These are phyloP conservation scores for Ephestia elutella DNA, from an alignment of 1,140 invertebrate species.

Conservation along the genomic window DNA sequence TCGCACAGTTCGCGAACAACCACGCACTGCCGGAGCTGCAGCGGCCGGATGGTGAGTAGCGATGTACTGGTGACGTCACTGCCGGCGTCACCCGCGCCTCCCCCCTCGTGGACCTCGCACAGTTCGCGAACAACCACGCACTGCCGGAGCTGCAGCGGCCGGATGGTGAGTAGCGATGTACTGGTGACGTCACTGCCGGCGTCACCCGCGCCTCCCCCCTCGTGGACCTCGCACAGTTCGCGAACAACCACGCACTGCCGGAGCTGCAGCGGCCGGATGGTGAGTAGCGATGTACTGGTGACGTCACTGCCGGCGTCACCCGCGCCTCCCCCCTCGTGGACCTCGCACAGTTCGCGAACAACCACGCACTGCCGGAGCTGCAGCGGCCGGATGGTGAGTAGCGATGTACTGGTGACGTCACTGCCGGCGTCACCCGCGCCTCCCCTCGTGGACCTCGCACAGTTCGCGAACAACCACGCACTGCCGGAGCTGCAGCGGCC, in stretches of 20 bases:
- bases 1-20: conserved; percentile 89
- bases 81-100: conserved; percentile 94
- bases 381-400: conserved; percentile 81
- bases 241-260: conserved; percentile 86
- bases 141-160: conserved; percentile 86
- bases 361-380: conserved; percentile 91
- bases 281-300: conserved; percentile 45
- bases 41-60: conserved; percentile 79
- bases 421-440: conserved; percentile 92
- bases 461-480: conserved; percentile 91
- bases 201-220: conserved; percentile 94
- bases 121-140: conserved; percentile 91
- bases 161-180: conserved; percentile 76
- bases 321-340: conserved; percentile 92
- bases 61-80: conserved; percentile 35
- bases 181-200: conserved; percentile 79
- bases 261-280: conserved; percentile 87
- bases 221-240: conserved; percentile 93
- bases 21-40: conserved; percentile 92
- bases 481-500: conserved; percentile 86
- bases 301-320: too few relatives aligned
- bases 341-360: conserved; percentile 88
- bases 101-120: conserved; percentile 89
- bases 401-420: background rate
- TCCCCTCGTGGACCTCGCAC: conserved; percentile 90